A percentile compares a stretch with the other conserved stretches of the same genome.
phyloP scores from a whole-genome alignment of 2,888 invertebrate species.

The Frankliniella fusca region DNA sequence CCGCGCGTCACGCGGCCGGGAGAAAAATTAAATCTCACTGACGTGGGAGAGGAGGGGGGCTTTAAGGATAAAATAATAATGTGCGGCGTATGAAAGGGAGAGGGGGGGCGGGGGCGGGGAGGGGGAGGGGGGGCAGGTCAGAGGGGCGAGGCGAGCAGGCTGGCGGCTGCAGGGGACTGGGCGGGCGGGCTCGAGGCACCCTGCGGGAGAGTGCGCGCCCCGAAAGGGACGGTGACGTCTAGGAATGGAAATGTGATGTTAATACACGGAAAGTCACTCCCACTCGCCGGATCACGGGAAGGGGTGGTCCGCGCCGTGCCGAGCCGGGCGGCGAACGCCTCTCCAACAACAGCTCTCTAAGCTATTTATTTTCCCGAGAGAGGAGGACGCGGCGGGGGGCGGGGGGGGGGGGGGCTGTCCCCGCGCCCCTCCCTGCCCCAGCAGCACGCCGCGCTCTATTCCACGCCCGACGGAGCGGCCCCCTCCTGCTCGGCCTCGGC shows the following conservation, averaged over 20 bases:
- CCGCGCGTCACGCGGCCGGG: too few relatives aligned
- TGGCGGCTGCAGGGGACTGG: not conserved
- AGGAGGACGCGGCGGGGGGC: not conserved
- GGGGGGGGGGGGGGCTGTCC: not conserved
- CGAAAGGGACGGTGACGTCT: not conserved
- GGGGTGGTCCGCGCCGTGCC: not conserved
- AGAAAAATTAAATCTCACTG: too few relatives aligned
- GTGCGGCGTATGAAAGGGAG: too few relatives aligned
- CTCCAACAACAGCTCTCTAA: not conserved
- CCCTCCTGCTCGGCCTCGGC: too few relatives aligned
- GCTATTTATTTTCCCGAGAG: slow-evolving; percentile 2
- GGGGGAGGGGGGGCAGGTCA: not conserved
- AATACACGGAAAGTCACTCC: slow-evolving; percentile 26
- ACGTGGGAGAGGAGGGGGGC: too few relatives aligned
- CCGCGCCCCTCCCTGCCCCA: not conserved
- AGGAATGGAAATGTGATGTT: slow-evolving; percentile 23
- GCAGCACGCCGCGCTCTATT: not conserved
- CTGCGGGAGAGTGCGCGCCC: not conserved
- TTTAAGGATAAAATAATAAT: too few relatives aligned
- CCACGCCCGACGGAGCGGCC: not conserved
- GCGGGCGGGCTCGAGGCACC: not conserved
- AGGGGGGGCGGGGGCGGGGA: not conserved
- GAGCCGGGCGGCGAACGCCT: not conserved
- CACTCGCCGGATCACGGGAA: not conserved
- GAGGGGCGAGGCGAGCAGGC: not conserved